Conservation (phyloP, 1,140 invertebrate species). For the Nebria ingens region DNA sequence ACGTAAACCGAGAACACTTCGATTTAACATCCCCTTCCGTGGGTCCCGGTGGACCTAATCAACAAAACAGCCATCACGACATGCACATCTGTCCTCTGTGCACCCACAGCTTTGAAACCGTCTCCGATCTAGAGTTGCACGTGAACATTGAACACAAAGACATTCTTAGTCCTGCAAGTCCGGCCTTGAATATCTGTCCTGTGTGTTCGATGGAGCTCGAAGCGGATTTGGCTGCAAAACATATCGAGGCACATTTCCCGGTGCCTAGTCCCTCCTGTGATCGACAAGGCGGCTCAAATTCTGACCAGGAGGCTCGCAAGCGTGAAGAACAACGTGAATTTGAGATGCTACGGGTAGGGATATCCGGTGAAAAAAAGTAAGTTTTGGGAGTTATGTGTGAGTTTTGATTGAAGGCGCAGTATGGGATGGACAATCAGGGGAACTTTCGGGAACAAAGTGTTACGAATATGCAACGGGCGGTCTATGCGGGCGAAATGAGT, state of each 20-base stretch:
- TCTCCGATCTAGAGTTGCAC: slow-evolving; percentile 70
- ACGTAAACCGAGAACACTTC: slow-evolving; percentile 77
- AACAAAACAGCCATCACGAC: slow-evolving; percentile 23
- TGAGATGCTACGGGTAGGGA: slow-evolving; percentile 51
- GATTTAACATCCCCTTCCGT: slow-evolving; percentile 69
- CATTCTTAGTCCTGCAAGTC: slow-evolving; percentile 47
- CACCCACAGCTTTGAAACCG: slow-evolving; percentile 56
- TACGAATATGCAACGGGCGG: slow-evolving; percentile 71
- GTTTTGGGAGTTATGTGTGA: slow-evolving; percentile 11
- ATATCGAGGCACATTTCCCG: slow-evolving; percentile 34
- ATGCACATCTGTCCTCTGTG: slow-evolving; percentile 56
- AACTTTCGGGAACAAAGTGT: slow-evolving; percentile 68
- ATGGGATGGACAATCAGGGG: slow-evolving; percentile 80
- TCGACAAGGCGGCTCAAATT: slow-evolving; percentile 25
- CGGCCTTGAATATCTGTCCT: slow-evolving; percentile 26
- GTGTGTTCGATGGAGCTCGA: slow-evolving; percentile 23
- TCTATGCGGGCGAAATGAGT: slow-evolving; percentile 73
- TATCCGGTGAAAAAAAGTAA: slow-evolving; percentile 28
- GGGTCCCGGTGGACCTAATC: slow-evolving; percentile 14
- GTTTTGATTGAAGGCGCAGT: slow-evolving; percentile 45
- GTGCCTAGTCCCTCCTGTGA: slow-evolving; percentile 20
- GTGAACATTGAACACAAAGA: slow-evolving; percentile 76
- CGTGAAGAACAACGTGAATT: slow-evolving; percentile 70
- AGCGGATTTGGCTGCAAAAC: slow-evolving; percentile 38
- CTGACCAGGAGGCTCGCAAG: slow-evolving; percentile 58